Evolutionary conservation across 2,888 invertebrate genomes (phyloP).

Genomic region (Dioctria rufipes): DNA sequence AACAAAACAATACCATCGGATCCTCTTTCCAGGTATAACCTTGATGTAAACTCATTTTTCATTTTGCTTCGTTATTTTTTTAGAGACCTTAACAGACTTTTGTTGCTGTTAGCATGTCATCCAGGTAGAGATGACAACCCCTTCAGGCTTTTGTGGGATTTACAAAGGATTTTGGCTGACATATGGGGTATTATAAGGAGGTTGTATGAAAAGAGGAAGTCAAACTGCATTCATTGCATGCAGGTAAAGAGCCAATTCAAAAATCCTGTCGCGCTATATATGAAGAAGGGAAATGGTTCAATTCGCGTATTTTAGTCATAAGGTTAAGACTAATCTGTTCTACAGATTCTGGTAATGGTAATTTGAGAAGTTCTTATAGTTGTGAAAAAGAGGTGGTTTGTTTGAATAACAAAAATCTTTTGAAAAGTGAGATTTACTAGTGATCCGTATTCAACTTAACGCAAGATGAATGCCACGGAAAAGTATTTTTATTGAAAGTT

Average conservation of each 20-base stretch:
- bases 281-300: no score
- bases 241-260: constrained; percentile 37
- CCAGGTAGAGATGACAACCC: constrained; percentile 50
- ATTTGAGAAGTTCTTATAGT: constrained; percentile 16
- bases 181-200: constrained; percentile 39
- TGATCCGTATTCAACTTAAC: not conserved
- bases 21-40: constrained; percentile 39
- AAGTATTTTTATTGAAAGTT: no score
- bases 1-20: constrained; percentile 15
- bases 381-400: constrained; percentile 42
- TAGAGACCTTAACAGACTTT: constrained; percentile 18
- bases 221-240: constrained; percentile 48
- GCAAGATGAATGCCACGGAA: no score
- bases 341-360: no score
- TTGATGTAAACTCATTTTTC: constrained; percentile 46
- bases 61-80: no score
- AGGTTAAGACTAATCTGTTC: no score
- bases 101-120: constrained; percentile 43
- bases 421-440: not conserved
- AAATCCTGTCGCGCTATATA: not conserved
- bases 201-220: constrained; percentile 42
- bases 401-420: constrained; percentile 23
- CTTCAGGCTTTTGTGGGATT: constrained; percentile 38
- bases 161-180: constrained; percentile 50
- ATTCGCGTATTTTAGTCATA: no score